A percentile compares a stretch with the other conserved stretches of the same genome.
These are phyloP conservation scores for Cyrtodaria siliqua DNA, from an alignment of 2,888 invertebrate genomes.

Conservation along the genomic window DNA sequence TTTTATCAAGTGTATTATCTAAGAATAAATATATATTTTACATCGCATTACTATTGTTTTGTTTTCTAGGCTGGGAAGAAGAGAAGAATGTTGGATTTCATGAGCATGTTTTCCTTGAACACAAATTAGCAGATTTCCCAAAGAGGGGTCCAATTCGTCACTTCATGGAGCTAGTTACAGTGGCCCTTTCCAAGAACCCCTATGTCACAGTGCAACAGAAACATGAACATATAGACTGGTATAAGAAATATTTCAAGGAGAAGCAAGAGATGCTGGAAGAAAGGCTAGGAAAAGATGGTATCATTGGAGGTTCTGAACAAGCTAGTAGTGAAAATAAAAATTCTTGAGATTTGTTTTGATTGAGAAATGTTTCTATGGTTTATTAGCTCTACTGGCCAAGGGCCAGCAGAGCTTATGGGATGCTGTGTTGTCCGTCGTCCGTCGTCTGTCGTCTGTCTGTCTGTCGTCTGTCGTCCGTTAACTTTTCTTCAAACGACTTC, in stretches of 20 bases:
- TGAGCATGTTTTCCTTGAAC: conserved; percentile 97
- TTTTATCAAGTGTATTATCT: no score
- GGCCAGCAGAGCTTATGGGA: no score
- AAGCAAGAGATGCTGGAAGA: conserved; percentile 88
- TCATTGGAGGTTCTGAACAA: conserved; percentile 10
- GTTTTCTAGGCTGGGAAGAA: conserved; percentile 85
- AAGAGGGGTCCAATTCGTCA: conserved; percentile 95
- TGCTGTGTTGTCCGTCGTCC: no score
- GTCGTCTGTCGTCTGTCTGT: no score
- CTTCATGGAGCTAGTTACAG: conserved; percentile 98
- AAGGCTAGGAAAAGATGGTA: conserved; percentile 65
- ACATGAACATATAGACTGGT: conserved; percentile 96
- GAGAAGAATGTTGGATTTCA: conserved; percentile 92
- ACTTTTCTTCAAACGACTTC: no score
- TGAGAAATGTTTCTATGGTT: no score
- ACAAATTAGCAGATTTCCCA: conserved; percentile 94
- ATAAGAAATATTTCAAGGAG: conserved; percentile 93
- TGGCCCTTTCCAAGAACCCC: conserved; percentile 97
- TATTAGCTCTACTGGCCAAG: no score
- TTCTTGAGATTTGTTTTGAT: no score
- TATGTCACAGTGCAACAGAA: conserved; percentile 96
- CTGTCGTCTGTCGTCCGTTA: no score
- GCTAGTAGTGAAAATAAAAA: neutral
- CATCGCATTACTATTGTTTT: no score
- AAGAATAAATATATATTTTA: no score